Conservation (phyloP, 2,113 vertebrate species). For the Sclerurus mexicanus region DNA sequence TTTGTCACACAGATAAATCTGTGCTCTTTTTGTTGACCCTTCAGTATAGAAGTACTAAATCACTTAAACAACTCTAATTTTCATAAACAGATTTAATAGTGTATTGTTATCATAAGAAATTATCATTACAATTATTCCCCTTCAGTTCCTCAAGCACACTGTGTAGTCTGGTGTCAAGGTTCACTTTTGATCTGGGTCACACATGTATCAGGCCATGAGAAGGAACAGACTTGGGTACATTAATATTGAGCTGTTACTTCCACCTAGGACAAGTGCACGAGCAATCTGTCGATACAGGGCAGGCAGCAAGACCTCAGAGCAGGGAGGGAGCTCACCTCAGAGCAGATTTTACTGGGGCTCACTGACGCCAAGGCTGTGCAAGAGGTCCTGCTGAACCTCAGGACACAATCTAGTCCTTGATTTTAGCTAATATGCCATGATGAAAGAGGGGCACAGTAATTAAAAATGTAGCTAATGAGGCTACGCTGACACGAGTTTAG, state of each 20-base stretch:
- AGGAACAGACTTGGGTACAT: not conserved
- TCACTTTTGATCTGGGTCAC: not conserved
- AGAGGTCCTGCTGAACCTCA: not conserved
- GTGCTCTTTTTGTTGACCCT: not conserved
- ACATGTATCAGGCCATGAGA: not conserved
- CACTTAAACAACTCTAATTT: not conserved
- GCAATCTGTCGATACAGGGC: accelerated
- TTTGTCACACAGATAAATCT: not conserved
- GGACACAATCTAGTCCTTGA: not conserved
- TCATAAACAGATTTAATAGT: not conserved
- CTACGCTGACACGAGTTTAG: not conserved
- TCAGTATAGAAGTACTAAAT: not conserved
- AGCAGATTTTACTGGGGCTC: not conserved
- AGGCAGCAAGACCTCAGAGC: not conserved
- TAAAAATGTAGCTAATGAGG: not conserved
- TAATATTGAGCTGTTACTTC: not conserved
- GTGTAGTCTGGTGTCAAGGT: not conserved
- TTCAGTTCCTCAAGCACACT: not conserved
- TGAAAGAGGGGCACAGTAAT: not conserved
- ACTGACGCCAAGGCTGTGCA: not conserved
- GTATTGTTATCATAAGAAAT: not conserved
- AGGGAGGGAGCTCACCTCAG: not conserved
- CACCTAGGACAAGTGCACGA: not conserved
- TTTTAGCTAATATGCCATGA: not conserved
- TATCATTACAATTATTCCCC: not conserved